Conservation (phyloP, 2,888 invertebrate species). For the Drosophila ustulata region DNA sequence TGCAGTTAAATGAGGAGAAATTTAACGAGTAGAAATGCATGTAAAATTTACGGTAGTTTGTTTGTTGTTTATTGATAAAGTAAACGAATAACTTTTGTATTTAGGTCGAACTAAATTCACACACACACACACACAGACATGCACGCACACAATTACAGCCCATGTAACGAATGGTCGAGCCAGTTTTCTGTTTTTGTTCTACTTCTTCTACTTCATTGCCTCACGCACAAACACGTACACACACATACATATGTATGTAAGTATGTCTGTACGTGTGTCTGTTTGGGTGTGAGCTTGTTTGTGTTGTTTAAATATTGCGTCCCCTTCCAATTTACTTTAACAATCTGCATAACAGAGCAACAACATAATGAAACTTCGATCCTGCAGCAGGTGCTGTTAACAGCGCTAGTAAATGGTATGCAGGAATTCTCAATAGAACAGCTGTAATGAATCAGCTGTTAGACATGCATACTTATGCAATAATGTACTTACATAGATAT, state of each 20-base stretch:
- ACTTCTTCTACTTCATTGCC: conserved; percentile 56
- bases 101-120: conserved; percentile 56
- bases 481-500: conserved; percentile 1
- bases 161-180: conserved; percentile 46
- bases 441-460: conserved; percentile 41
- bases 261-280: conserved; percentile 13
- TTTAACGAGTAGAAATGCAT: conserved; percentile 19
- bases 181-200: conserved; percentile 62
- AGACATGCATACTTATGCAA: conserved; percentile 11
- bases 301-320: conserved; percentile 41
- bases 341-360: not conserved
- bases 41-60: conserved; percentile 37
- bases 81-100: conserved; percentile 51
- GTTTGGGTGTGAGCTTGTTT: conserved; percentile 9
- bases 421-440: conserved; percentile 21
- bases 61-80: conserved; percentile 62
- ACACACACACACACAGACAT: conserved; percentile 19
- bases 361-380: conserved; percentile 6
- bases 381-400: conserved; percentile 23
- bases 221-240: conserved; percentile 29
- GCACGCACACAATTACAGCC: conserved; percentile 14
- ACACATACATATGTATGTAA: conserved; percentile 1
- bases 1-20: conserved; percentile 38
- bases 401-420: not conserved
- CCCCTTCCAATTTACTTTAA: conserved; percentile 3